Evolutionary conservation across 2,797 vertebrate species (phyloP).

Genomic region (Mormyrus proboscirostris): DNA sequence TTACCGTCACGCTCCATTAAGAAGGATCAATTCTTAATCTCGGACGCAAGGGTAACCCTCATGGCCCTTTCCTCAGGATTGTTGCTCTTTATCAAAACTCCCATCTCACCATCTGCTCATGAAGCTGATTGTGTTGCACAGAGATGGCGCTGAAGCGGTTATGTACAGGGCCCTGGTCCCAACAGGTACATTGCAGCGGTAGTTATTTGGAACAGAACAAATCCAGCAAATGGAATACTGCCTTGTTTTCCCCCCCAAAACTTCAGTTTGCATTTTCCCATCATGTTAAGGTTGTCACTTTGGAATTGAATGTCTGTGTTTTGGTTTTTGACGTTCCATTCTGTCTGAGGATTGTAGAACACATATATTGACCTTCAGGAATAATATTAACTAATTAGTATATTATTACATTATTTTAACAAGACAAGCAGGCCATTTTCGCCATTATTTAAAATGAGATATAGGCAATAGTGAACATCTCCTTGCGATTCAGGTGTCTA

Average conservation of each 20-base stretch:
- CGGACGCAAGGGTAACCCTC: constrained; percentile 51
- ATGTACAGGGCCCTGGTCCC: neutral
- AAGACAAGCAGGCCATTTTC: neutral
- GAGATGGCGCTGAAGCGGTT: constrained; percentile 15
- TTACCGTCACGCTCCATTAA: constrained; percentile 60
- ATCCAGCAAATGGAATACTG: neutral
- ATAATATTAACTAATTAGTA: neutral
- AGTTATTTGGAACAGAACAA: constrained; percentile 4
- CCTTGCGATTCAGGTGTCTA: neutral
- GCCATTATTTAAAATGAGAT: neutral
- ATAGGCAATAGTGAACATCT: neutral
- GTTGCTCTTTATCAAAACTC: constrained; percentile 60
- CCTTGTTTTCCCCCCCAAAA: neutral
- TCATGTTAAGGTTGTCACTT: neutral
- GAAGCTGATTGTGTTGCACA: constrained; percentile 42
- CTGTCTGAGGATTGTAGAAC: neutral
- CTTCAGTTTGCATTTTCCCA: neutral
- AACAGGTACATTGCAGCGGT: neutral
- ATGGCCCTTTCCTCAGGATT: constrained; percentile 49
- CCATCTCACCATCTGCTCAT: constrained; percentile 53
- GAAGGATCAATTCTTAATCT: constrained; percentile 72
- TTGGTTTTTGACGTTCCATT: neutral
- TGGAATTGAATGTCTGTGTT: neutral
- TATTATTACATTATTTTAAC: neutral
- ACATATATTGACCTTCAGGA: neutral